Percentiles rank a stretch among this genome's conserved stretches.
Conservation (phyloP, 2,113 vertebrate species). For the Astatoreochromis straeleni region DNA sequence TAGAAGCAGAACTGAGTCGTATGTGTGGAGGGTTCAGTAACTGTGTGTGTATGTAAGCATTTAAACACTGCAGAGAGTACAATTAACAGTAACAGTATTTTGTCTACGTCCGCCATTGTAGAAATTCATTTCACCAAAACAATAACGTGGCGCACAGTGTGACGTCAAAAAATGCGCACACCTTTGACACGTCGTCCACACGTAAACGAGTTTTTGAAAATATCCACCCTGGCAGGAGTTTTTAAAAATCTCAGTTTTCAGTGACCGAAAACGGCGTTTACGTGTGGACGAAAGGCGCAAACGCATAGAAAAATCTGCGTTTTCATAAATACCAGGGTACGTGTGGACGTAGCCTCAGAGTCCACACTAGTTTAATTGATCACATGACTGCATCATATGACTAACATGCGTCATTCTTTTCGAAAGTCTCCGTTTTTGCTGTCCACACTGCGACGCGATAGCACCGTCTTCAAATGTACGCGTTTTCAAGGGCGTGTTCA, state of each 20-base stretch:
- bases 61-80: accelerated
- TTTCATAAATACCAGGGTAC: accelerated
- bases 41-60: not conserved
- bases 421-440: accelerated
- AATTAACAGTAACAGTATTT: accelerated
- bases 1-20: accelerated
- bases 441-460: accelerated
- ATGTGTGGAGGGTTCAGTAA: not conserved
- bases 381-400: not conserved
- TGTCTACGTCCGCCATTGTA: not conserved
- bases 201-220: accelerated
- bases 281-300: not conserved
- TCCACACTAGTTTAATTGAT: not conserved
- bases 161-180: accelerated
- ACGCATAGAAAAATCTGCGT: not conserved
- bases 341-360: not conserved
- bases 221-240: accelerated
- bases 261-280: accelerated
- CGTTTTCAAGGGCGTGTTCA: not conserved
- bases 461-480: not conserved
- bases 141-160: not conserved
- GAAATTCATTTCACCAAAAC: accelerated
- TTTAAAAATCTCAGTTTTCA: not conserved
- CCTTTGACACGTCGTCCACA: not conserved
- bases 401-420: not conserved